Percentiles rank a stretch among this genome's conserved stretches.
phyloP scores from a whole-genome alignment of 2,888 invertebrate genomes.

The Oscheius sp. region DNA sequence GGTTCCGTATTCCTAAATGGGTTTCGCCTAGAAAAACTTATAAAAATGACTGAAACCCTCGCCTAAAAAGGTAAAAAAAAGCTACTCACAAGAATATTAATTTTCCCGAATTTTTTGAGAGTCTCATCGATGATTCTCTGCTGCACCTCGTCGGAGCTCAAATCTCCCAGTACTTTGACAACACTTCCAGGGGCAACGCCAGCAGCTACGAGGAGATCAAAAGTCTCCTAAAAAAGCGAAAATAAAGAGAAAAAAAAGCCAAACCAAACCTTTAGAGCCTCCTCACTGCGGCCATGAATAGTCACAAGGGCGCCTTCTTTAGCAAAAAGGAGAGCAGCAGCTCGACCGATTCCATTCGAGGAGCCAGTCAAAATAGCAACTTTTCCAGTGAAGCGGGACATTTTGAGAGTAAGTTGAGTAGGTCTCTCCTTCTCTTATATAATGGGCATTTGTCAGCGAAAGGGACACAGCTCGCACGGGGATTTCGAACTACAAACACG shows the following conservation, averaged over 20 bases:
- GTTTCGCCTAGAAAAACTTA: no score
- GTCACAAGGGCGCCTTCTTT: conserved; percentile 23
- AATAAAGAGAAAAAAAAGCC: background rate
- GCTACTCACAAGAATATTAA: conserved; percentile 7
- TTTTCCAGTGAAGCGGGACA: conserved; percentile 4
- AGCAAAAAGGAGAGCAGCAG: conserved; percentile 21
- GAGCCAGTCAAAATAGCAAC: conserved; percentile 18
- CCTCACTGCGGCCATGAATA: conserved; percentile 13
- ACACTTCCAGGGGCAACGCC: conserved; percentile 11
- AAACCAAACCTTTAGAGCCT: conserved; percentile 8
- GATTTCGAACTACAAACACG: no score
- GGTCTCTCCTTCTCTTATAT: no score
- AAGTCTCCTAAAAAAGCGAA: background rate
- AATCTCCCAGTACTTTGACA: conserved; percentile 1
- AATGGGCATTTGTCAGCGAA: no score
- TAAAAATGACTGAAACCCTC: no score
- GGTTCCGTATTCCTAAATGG: no score
- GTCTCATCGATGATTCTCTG: conserved; percentile 16
- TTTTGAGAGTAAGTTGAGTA: no score
- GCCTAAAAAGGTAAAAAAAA: no score
- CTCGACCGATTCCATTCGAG: conserved; percentile 25
- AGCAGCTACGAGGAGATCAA: background rate
- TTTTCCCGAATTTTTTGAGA: conserved; percentile 19
- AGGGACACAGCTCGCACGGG: no score
- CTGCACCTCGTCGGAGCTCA: conserved; percentile 13